Conservation (phyloP, 2,797 vertebrate species). For the Sebastes itinus region DNA sequence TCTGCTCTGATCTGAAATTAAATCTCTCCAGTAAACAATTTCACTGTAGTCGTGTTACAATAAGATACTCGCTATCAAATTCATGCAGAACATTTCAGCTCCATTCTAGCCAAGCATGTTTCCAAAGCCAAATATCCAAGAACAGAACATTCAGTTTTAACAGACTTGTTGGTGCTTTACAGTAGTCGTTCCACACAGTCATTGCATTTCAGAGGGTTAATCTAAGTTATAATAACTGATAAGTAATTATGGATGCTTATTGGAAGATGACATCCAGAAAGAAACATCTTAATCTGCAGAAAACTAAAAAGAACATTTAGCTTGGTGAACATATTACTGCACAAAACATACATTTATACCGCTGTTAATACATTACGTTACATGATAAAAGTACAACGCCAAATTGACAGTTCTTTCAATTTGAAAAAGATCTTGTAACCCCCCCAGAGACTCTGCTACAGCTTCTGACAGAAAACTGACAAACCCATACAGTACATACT, state of each 20-base stretch:
- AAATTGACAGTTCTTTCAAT: not conserved
- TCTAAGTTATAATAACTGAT: not conserved
- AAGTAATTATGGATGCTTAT: not conserved
- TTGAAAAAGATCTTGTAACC: not conserved
- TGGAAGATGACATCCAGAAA: not conserved
- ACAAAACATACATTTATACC: not conserved
- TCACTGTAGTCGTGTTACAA: not conserved
- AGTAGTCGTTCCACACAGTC: not conserved
- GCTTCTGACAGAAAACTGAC: not conserved
- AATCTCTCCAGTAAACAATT: not conserved
- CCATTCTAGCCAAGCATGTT: not conserved
- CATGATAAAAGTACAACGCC: not conserved
- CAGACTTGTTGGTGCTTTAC: not conserved
- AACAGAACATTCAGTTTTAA: not conserved
- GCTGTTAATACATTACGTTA: not conserved
- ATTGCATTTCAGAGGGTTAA: not conserved
- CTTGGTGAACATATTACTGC: not conserved
- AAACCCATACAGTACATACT: not conserved
- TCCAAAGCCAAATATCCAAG: not conserved
- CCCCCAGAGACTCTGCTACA: not conserved
- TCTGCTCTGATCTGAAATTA: constrained; percentile 5
- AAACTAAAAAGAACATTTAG: too few relatives aligned
- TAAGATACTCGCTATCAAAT: not conserved
- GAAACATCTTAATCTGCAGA: not conserved
- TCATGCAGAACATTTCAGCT: not conserved